Conservation (phyloP, 2,797 vertebrate species). For the Notoglanidium macrostoma region DNA sequence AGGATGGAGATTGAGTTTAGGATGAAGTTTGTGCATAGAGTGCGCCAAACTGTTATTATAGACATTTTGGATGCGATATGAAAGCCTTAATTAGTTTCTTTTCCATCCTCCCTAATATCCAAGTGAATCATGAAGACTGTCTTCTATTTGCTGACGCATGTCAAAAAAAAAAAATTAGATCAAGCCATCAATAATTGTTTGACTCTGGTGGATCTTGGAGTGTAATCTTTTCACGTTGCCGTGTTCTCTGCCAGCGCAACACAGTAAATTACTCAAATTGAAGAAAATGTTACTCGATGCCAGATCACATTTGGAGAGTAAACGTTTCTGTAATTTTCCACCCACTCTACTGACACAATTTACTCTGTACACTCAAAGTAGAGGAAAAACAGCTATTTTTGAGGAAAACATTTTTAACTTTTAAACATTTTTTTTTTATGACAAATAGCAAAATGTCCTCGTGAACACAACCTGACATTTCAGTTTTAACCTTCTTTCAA, state of each 20-base stretch:
- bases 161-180: not conserved
- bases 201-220: not conserved
- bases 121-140: not conserved
- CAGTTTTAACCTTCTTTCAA: not conserved
- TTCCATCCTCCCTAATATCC: not conserved
- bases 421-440: not conserved
- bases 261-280: not conserved
- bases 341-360: too few species aligned
- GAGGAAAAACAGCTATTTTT: too few species aligned
- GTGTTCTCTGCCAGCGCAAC: not conserved
- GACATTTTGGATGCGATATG: not conserved
- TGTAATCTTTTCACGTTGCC: not conserved
- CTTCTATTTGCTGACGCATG: not conserved
- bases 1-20: not conserved
- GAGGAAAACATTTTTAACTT: too few species aligned
- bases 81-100: not conserved
- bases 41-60: not conserved
- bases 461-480: not conserved
- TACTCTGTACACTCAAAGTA: too few species aligned
- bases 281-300: too few species aligned
- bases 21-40: not conserved
- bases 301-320: too few species aligned
- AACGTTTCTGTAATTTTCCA: too few species aligned
- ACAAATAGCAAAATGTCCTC: not conserved
- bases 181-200: not conserved